Evolutionary conservation across 2,797 vertebrate genomes (phyloP), one percentile per base, ranked within the genome.

Genomic region (Sciurus carolinensis): DNA sequence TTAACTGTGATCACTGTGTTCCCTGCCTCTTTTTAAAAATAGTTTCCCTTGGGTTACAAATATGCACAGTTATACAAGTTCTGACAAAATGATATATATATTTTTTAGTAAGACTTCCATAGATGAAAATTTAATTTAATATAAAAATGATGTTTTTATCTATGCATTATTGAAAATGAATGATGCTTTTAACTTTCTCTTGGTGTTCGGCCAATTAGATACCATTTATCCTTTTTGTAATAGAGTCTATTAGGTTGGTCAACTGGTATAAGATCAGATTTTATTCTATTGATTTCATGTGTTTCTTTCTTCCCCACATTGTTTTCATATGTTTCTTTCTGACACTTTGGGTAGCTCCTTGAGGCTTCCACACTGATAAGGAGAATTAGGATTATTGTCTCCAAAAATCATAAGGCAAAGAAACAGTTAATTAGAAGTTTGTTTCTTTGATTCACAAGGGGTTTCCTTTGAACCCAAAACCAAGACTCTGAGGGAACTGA

Each of bases 121-220:
- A 47, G 44, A 47, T 7, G 44, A 47, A 47, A 47, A 47, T 47
- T 47, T 47, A 47, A 47, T 47, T 47, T 47, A 47, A 47, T 47
- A 47, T 47, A 47, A 47, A 47, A 47, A 47, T 33, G 39, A 39
- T 39, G 39, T 54, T 91, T 90, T 86, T 62, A 80, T 72, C 33
- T 76, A 30, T 75, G 17, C 17, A 90, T 87, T 87, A 76, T 67
- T 87, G 15, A 85, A 92, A 95, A 86, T 91, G 20, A 90, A 90
- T 59, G 54, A 87, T 73, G 28, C 30, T 96, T 93, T 82, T 71
- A 82, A 62, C 9, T 87, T 77, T 72, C 71, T 47, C 7, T 44
- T 75, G 79, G 9, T 80, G 0, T 83, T 92, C 39, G 81, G 44
- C n/a, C 30, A 87, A 6, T 14, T 75, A 64, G 30, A 1, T 39